Evolutionary conservation across 2,113 vertebrate genomes (phyloP).

Genomic region (Zingel zingel): DNA sequence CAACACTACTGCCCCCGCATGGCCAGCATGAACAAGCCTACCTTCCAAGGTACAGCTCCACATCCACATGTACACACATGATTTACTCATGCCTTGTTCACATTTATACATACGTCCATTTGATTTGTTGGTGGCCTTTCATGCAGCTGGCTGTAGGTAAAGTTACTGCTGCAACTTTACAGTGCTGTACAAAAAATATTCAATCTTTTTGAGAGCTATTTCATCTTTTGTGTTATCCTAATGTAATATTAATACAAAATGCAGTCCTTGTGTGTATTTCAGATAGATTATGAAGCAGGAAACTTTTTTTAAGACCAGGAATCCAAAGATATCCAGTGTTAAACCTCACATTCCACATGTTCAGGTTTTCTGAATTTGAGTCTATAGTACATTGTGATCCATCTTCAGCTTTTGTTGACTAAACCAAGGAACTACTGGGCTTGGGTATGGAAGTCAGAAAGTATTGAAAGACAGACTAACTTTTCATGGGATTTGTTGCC

Average conservation of each 20-base stretch:
- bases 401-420: not conserved
- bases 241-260: not conserved
- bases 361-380: not conserved
- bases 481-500: not conserved
- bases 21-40: slow-evolving; percentile 99
- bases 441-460: not conserved
- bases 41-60: slow-evolving; percentile 88
- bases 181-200: not conserved
- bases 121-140: not conserved
- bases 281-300: not conserved
- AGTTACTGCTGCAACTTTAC: not conserved
- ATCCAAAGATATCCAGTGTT: not conserved
- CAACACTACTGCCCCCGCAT: slow-evolving; percentile 99
- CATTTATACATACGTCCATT: not conserved
- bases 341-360: not conserved
- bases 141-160: not conserved
- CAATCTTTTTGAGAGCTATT: not conserved
- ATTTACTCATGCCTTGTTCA: not conserved
- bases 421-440: not conserved
- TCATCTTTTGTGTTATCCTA: not conserved
- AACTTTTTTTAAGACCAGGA: not conserved
- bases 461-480: not conserved
- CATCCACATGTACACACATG: not conserved
- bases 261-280: not conserved
- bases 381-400: not conserved